A percentile compares a stretch with the other conserved stretches of the same genome.
These are phyloP conservation scores for Dione vanillae DNA, from an alignment of 2,888 invertebrate genomes.

Conservation along the genomic window DNA sequence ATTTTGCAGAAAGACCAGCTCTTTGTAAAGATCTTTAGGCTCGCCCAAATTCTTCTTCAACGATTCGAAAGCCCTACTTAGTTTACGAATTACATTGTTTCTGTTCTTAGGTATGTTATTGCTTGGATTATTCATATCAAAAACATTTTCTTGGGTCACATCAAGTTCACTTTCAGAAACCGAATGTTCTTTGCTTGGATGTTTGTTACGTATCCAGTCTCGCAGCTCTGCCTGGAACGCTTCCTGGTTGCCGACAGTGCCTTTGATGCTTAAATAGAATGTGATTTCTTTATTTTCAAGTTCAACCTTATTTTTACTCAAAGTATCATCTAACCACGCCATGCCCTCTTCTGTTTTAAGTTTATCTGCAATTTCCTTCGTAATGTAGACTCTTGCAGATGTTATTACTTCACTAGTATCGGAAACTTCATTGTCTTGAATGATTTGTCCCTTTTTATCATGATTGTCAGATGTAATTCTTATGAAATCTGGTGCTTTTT, in stretches of 20 bases:
- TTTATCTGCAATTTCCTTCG: constrained; percentile 74
- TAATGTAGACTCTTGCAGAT: constrained; percentile 79
- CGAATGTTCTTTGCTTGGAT: constrained; percentile 30
- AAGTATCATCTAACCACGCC: constrained; percentile 69
- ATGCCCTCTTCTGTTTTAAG: constrained; percentile 76
- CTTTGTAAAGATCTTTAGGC: constrained; percentile 72
- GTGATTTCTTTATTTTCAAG: constrained; percentile 66
- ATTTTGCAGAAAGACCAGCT: constrained; percentile 72
- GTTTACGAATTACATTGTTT: constrained; percentile 60
- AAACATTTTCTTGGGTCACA: constrained; percentile 31
- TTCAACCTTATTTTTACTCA: constrained; percentile 64
- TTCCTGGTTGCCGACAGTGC: constrained; percentile 78
- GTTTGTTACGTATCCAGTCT: constrained; percentile 61
- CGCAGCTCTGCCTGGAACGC: constrained; percentile 78
- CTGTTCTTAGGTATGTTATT: constrained; percentile 68
- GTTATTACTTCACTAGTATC: constrained; percentile 73
- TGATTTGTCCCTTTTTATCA: constrained; percentile 71
- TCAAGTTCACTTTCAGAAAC: constrained; percentile 50
- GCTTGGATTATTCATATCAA: constrained; percentile 38
- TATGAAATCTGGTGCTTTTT: constrained; percentile 64
- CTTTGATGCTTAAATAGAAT: constrained; percentile 77
- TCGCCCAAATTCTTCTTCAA: constrained; percentile 79
- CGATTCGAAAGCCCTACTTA: constrained; percentile 66
- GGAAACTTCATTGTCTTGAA: constrained; percentile 78
- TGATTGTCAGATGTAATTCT: constrained; percentile 64